A percentile compares a stretch with the other conserved stretches of the same genome.
Conservation (phyloP, 2,888 invertebrate species). For the Epinotia brunnichana region DNA sequence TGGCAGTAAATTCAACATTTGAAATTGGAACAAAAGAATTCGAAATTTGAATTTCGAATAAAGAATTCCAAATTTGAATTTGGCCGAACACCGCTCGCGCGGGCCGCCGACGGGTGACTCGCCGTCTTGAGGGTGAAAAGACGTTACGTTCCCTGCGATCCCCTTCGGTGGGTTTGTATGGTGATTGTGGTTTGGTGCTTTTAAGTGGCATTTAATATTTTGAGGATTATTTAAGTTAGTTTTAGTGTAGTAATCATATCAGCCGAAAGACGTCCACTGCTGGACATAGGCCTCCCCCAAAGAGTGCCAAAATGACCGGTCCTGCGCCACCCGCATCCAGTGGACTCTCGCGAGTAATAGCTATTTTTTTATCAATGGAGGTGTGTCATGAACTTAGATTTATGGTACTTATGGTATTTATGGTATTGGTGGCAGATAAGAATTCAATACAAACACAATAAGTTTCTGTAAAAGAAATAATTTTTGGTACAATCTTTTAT, state of each 20-base stretch:
- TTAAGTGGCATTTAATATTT: constrained; percentile 59
- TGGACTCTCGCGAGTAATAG: too few species aligned
- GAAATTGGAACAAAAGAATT: constrained; percentile 47
- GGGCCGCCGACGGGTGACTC: constrained; percentile 78
- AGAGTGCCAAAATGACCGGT: too few species aligned
- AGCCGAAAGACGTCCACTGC: too few species aligned
- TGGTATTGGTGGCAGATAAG: too few species aligned
- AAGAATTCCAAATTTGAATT: constrained; percentile 56
- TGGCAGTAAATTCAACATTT: constrained; percentile 23
- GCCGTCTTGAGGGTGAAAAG: constrained; percentile 76
- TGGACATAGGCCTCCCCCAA: too few species aligned
- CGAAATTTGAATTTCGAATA: constrained; percentile 35
- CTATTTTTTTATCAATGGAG: not conserved
- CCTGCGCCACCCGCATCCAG: too few species aligned
- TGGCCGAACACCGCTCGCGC: constrained; percentile 72
- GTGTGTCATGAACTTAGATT: too few species aligned
- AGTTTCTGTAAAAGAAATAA: too few species aligned
- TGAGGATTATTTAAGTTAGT: not conserved
- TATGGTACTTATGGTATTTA: too few species aligned
- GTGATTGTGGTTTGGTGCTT: constrained; percentile 67
- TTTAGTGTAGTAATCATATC: constrained; percentile 23
- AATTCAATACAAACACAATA: too few species aligned
- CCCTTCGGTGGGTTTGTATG: constrained; percentile 70
- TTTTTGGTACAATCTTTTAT: too few species aligned
- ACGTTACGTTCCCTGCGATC: constrained; percentile 79